These are phyloP conservation scores for Papilio helenus DNA, from an alignment of 1,140 invertebrate species.

Conservation along the genomic window DNA sequence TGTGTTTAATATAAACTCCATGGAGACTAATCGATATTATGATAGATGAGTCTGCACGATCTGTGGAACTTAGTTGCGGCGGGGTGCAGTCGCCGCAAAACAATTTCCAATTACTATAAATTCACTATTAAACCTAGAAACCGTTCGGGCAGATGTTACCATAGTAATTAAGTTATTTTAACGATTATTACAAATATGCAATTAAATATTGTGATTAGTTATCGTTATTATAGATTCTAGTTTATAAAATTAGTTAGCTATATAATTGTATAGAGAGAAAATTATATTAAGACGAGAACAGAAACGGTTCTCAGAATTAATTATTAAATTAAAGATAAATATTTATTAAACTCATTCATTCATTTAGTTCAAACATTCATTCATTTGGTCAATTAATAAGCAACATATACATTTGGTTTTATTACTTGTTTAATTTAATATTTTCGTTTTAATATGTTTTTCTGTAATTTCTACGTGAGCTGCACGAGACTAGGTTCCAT, in stretches of 20 bases:
- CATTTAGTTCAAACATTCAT: too few relatives aligned
- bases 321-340: too few relatives aligned
- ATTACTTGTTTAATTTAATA: not conserved
- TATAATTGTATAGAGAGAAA: too few relatives aligned
- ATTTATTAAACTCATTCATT: too few relatives aligned
- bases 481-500: not conserved
- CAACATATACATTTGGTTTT: not conserved
- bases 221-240: not conserved
- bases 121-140: not conserved
- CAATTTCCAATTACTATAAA: slow-evolving; percentile 18
- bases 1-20: not conserved
- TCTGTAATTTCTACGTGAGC: not conserved
- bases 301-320: not conserved
- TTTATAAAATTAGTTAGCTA: too few relatives aligned
- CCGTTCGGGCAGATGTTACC: not conserved
- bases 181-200: not conserved
- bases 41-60: slow-evolving; percentile 9
- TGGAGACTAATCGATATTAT: not conserved
- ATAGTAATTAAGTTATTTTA: not conserved
- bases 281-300: not conserved
- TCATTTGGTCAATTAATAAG: too few relatives aligned
- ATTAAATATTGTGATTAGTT: not conserved
- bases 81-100: not conserved
- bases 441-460: not conserved
- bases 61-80: not conserved